phyloP scores from a whole-genome alignment of 2,113 vertebrate genomes.

The Paedocypris sp. region DNA sequence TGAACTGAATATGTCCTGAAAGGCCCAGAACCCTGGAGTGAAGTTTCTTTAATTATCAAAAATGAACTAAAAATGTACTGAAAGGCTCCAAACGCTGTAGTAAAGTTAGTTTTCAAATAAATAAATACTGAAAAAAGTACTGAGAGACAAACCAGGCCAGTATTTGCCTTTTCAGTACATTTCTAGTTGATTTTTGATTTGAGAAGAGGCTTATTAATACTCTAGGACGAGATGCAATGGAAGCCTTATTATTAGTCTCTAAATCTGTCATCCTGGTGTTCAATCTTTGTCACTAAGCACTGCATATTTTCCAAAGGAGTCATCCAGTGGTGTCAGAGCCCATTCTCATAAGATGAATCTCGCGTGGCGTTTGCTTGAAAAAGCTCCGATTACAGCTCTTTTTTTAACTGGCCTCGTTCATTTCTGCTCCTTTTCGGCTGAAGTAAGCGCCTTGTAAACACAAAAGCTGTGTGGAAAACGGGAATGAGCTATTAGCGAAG shows the following conservation, averaged over 20 bases:
- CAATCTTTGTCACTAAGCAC: conserved; percentile 35
- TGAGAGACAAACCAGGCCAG: no score
- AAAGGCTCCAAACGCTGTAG: no score
- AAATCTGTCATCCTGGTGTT: conserved; percentile 21
- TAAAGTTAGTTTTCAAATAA: no score
- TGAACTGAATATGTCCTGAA: no score
- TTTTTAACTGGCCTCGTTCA: not conserved
- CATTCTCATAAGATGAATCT: conserved; percentile 38
- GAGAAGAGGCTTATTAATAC: no score
- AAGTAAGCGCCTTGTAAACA: conserved; percentile 38
- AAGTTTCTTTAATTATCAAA: no score
- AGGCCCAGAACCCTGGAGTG: no score
- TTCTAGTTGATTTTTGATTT: no score
- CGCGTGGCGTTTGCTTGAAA: conserved; percentile 34
- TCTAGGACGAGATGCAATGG: conserved; percentile 20
- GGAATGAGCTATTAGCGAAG: conserved; percentile 25
- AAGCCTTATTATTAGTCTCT: conserved; percentile 21
- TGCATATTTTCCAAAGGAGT: conserved; percentile 55
- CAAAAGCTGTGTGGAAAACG: conserved; percentile 37
- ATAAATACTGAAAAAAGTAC: no score
- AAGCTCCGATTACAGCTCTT: conserved; percentile 29
- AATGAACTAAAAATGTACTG: no score
- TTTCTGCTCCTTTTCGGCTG: conserved; percentile 27
- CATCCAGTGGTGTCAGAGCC: conserved; percentile 42
- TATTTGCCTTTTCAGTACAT: no score